Evolutionary conservation across 2,113 vertebrate genomes (phyloP), one percentile per base, ranked within the genome.

Genomic region (Nansenia antarctica): DNA sequence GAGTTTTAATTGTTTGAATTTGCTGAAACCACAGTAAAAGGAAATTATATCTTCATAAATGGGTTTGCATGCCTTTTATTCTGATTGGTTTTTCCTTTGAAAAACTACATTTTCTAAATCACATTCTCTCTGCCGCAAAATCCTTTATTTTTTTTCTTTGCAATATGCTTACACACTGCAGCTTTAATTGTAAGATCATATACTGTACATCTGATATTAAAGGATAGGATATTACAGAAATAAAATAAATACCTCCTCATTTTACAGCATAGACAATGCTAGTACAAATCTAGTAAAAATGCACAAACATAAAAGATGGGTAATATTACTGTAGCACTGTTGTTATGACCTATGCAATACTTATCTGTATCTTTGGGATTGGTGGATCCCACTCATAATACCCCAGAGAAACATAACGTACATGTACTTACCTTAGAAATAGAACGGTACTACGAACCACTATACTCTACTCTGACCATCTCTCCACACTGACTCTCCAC

Each of bases 11-110:
- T 26, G 32, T 37, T 35, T 34, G 32, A 15, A 34, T 59, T 59
- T 59, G 26, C 37, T 45, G 39, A 29, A 14, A 18, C 67, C 22
- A 59, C 67, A 32, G 30, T 26, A 62, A 70, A 70, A 45, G 15
- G 53, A 37, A 45, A 61, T 61, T 22, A 65, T 65, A 60, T 59
- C 31, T 52, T n/a, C n/a, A n/a, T n/a, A 66, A 66, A 68, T 69
- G 57, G 42, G 26, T 37, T 54, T 15, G 26, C 54, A n/a, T 68
- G 65, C 58, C 67, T 69, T 69, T 69, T 49, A 69, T 39, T 49
- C 47, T 32, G 42, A 74, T 61, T 74, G 45, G 58, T 53, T 68
- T 20, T 62, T 32, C 34, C 42, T 47, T 22, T 60, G 53, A 59
- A 42, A 62, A 32, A 29, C 26, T 58, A 20, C n/a, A 53, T 62